Evolutionary conservation across 2,888 invertebrate species (phyloP).

Genomic region (Aspidapion aeneum): DNA sequence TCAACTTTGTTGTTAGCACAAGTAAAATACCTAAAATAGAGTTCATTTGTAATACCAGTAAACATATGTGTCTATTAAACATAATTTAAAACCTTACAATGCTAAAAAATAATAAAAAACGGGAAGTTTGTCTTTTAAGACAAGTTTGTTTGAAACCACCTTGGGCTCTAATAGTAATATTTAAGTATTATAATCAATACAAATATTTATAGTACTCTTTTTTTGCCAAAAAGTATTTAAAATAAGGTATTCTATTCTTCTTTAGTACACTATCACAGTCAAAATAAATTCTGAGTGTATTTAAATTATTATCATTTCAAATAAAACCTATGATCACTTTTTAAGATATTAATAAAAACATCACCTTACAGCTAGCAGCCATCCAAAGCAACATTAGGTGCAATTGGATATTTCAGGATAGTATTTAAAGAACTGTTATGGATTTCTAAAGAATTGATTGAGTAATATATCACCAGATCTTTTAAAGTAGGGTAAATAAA

Average conservation of each 20-base stretch:
- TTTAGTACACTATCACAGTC: conserved; percentile 52
- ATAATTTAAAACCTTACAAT: background rate
- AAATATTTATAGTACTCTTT: background rate
- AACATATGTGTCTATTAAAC: too few species aligned
- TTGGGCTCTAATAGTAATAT: background rate
- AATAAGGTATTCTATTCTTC: conserved; percentile 25
- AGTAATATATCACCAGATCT: conserved; percentile 88
- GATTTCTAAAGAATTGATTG: conserved; percentile 87
- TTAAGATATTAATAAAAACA: conserved; percentile 25
- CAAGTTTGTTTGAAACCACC: background rate
- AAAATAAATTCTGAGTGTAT: conserved; percentile 44
- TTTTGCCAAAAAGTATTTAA: background rate
- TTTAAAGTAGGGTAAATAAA: conserved; percentile 85
- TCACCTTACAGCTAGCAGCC: conserved; percentile 6
- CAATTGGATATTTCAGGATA: conserved; percentile 75
- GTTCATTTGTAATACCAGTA: too few species aligned
- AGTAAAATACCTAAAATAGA: too few species aligned
- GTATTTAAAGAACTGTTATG: conserved; percentile 88
- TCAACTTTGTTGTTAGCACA: too few species aligned
- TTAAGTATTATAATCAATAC: background rate
- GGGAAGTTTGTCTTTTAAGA: background rate
- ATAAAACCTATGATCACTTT: background rate
- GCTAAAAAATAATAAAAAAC: background rate
- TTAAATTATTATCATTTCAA: background rate
- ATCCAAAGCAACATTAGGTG: background rate